Conservation (phyloP, 2,888 invertebrate species). For the Drosophila leonis region DNA sequence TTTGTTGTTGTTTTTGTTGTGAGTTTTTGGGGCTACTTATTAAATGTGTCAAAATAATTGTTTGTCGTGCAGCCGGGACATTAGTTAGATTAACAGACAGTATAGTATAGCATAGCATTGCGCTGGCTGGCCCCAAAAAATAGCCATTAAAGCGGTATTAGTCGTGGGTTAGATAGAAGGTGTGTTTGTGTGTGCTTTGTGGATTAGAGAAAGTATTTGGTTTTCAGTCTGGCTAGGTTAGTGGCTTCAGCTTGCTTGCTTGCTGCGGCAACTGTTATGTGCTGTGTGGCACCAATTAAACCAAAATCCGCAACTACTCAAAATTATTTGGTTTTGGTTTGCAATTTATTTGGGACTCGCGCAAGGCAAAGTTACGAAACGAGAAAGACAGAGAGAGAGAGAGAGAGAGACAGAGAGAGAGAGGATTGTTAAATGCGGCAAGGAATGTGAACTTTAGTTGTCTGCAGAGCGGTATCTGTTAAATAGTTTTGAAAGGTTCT, state of each 20-base stretch:
- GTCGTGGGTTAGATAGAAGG: conserved; percentile 44
- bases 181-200: conserved; percentile 27
- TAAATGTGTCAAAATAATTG: conserved; percentile 76
- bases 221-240: conserved; percentile 33
- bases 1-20: conserved; percentile 37
- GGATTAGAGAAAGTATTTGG: conserved; percentile 27
- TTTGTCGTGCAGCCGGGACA: conserved; percentile 67
- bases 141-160: conserved; percentile 48
- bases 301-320: conserved; percentile 38
- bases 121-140: conserved; percentile 25
- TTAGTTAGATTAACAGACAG: conserved; percentile 29
- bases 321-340: conserved; percentile 1
- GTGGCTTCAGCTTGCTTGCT: conserved; percentile 46
- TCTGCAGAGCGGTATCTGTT: background rate
- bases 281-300: conserved; percentile 48
- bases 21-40: conserved; percentile 54
- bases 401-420: background rate
- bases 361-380: background rate
- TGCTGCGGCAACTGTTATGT: conserved; percentile 53
- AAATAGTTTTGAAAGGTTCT: background rate
- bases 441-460: background rate
- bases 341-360: conserved; percentile 10
- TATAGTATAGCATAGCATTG: conserved; percentile 5
- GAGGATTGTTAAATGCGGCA: background rate
- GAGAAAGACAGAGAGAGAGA: background rate